Evolutionary conservation across 1,140 invertebrate species (phyloP).

Genomic region (Nebria ingens): DNA sequence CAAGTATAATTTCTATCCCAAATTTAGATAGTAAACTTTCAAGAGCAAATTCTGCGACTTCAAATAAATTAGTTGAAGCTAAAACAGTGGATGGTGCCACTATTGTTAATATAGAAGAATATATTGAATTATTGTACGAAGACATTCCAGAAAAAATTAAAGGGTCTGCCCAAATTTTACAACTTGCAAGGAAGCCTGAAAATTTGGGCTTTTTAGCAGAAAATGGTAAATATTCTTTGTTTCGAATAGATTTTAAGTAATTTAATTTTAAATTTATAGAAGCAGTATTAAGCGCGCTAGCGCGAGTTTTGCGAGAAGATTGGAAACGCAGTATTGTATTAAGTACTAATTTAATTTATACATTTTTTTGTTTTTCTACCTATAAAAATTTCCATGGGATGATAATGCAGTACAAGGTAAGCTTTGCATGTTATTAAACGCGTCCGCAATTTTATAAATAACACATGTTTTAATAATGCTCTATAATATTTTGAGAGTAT

Average conservation of each 20-base stretch:
- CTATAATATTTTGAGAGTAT: slow-evolving; percentile 20
- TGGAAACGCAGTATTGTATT: slow-evolving; percentile 93
- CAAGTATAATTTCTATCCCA: neutral
- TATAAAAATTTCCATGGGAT: slow-evolving; percentile 92
- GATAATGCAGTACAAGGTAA: slow-evolving; percentile 79
- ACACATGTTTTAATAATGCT: slow-evolving; percentile 10
- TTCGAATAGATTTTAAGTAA: slow-evolving; percentile 10
- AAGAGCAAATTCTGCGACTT: neutral
- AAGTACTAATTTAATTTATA: slow-evolving; percentile 92
- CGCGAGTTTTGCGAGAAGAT: slow-evolving; percentile 90
- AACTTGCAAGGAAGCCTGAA: slow-evolving; percentile 83
- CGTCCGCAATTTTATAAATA: slow-evolving; percentile 14
- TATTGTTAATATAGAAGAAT: slow-evolving; percentile 80
- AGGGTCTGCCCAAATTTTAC: slow-evolving; percentile 83
- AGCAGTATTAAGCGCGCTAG: slow-evolving; percentile 88
- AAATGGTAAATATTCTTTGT: slow-evolving; percentile 55
- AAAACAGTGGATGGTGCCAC: neutral
- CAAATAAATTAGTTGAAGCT: neutral
- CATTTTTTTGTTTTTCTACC: slow-evolving; percentile 96
- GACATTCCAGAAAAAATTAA: slow-evolving; percentile 86
- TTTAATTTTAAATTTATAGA: slow-evolving; percentile 49
- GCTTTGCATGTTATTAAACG: slow-evolving; percentile 17
- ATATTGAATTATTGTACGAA: slow-evolving; percentile 95
- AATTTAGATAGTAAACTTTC: neutral
- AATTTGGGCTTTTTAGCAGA: slow-evolving; percentile 87